Base-by-base conservation (phyloP, 2,888 invertebrate species). In the Theretra japonica region DNA sequence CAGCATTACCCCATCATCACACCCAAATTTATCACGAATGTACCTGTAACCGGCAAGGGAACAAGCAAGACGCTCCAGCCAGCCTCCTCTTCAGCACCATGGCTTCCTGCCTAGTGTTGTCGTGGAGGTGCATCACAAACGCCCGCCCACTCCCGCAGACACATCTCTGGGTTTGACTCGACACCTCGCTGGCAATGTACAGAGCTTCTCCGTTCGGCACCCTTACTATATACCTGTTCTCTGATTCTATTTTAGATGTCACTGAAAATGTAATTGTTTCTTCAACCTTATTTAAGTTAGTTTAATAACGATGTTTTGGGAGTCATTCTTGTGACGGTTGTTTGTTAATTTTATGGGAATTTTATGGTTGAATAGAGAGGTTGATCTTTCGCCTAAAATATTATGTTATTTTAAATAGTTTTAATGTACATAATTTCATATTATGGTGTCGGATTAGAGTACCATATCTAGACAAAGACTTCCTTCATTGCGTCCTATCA, bases 101-200 rank as follows among this genome's bases (percentile, higher is more conserved):
- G 0, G 98, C 97, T 87, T 97, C 97, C 83, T 97, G 97, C 75
- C 97, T 96, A n/a, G 96, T 96, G 86, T 96, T 97, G 88, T 99
- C 98, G 75, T 97, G 95, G 0, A 99, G 91, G 81, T 96, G 96
- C 95, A 99, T 96, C 75, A 95, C 95, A 88, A 98, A 98, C 0
- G 97, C 96, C 28, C 98, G 95, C 0, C 95, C 95, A 0, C 96
- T 95, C 5, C 98, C 97, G 86, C 97, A 97, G 69, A 96, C 92
- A 74, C 96, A 95, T 70, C 98, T 91, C 83, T 96, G 95, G 7
- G 94, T 95, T 0, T 94, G 87, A 1, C 92, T 94, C 0, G 97
- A 97, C 4, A 92, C 94, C 84, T 97, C 97, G 56, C 95, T 95
- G 17, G 96, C 97, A 59, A 97, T 95, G 87, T 96, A 97, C n/a